Evolutionary conservation across 92 coral and sea anemone species (phyloP), one percentile per base, ranked within the genome.

Genomic region (Siderastrea radians): DNA sequence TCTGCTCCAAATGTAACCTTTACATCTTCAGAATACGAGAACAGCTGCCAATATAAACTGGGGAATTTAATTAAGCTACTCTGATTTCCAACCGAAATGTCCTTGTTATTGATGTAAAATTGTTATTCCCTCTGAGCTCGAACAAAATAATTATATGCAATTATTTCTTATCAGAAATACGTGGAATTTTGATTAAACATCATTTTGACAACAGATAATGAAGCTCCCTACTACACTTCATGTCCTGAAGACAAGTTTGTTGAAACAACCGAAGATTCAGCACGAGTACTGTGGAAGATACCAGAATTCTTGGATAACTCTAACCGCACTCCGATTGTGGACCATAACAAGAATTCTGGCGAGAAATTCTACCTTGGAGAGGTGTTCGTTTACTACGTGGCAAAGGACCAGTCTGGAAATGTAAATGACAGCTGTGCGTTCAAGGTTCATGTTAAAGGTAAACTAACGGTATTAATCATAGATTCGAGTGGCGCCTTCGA

Each of bases 301-400:
- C 97, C 96, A 14, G 75, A 82, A 19, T 97, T 95, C 78, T 67
- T 76, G 7, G 99, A 97, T 75, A 97, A 97, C 87, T 97, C 99
- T 1, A 94, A 93, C n/a, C 54, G 84, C 3, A 83, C 91, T 43
- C 98, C 98, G 4, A 46, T 70, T 2, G 48, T 95, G 50, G 61
- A 78, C 11, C 11, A 77, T 11, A 83, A 65, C 66, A 67, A 68
- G 58, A 49, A 79, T 59, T 80, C 92, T 8, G 94, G 98, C n/a
- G 72, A 55, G 49, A 15, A 1, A 5, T 89, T 96, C 90, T 44
- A 52, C 1, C 63, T 93, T 8, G 99, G 98, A 1, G 94, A 89
- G 57, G 89, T 89, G 3, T 73, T 87, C 15, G 95, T 96, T 3
- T 59, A 64, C 51, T 96, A 96, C 48, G 79, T 58, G 7, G 98